Evolutionary conservation across 2,888 invertebrate species (phyloP).

Genomic region (Coenonympha glycerion): DNA sequence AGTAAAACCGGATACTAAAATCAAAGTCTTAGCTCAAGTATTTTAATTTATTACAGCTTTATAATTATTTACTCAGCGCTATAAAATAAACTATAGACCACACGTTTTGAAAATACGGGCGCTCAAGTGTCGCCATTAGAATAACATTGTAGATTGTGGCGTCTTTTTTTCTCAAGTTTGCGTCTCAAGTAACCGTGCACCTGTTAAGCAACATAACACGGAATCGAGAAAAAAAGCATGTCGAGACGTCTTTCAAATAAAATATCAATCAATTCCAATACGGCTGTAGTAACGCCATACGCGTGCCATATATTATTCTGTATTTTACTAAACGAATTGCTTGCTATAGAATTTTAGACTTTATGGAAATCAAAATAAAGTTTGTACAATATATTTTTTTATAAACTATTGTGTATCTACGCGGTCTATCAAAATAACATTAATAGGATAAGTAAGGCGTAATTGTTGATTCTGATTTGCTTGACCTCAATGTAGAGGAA

Average conservation of each 20-base stretch:
- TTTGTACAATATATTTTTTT: conserved; percentile 1
- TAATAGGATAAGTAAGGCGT: conserved; percentile 27
- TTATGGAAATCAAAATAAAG: conserved; percentile 2
- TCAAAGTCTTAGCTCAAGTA: background rate
- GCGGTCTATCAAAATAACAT: conserved; percentile 29
- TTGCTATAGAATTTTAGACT: conserved; percentile 14
- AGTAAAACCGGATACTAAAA: background rate
- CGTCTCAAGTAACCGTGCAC: conserved; percentile 1
- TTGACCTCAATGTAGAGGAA: conserved; percentile 32
- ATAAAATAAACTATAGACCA: background rate
- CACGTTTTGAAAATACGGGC: background rate
- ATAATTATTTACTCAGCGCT: background rate
- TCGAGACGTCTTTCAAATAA: conserved; percentile 23
- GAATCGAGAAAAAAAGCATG: background rate
- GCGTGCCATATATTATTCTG: conserved; percentile 11
- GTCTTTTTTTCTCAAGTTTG: conserved; percentile 7
- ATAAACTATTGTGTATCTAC: background rate
- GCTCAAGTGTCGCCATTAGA: conserved; percentile 8
- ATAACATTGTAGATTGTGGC: conserved; percentile 11
- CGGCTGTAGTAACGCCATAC: conserved; percentile 4
- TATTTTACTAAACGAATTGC: background rate
- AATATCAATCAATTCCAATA: conserved; percentile 28
- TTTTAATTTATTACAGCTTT: background rate
- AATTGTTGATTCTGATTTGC: conserved; percentile 33
- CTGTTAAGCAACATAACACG: conserved; percentile 7